Base-by-base conservation (phyloP, 2,888 invertebrate genomes). In the Biston stratarius region DNA sequence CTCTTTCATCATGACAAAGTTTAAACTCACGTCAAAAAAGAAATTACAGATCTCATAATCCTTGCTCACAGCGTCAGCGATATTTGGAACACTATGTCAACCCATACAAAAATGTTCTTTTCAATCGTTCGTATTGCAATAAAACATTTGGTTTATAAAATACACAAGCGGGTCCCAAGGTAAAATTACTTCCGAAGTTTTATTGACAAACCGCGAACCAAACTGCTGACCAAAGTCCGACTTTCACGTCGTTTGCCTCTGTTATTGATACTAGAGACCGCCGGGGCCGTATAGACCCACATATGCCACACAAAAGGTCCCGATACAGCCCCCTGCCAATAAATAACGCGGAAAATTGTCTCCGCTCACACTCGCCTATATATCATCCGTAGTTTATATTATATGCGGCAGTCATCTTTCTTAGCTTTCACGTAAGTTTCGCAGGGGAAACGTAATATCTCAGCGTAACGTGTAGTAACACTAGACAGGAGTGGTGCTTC, bases 161-260 rank as follows among this genome's bases (percentile, higher is more conserved):
- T 9, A n/a, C 12, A 45, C 24, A 42, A 42, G 24, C 11, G 12
- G 33, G 85, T 86, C 86, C 84, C 86, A 79, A 84, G 84, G 85
- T 84, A 76, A 83, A 88, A 90, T 89, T 87, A 88, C 87, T 89
- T 88, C 80, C 71, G 70, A 85, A 91, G 82, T 90, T 89, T 88
- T 91, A 90, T 90, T 89, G 89, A 89, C 87, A 87, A 88, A 89
- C 83, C 86, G 81, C 33, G 6, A 34, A 15, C 83, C 77, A 91
- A 90, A 87, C 90, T 90, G 82, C 83, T 87, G 89, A 85, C 90
- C 87, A 56, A 33, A 12, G 81, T 79, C 80, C 76, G 88, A 90
- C 84, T 89, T 88, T 78, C 81, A 80, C 82, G 75, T 83, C 83
- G 81, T 82, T 81, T 81, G 78, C 82, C 78, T 81, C 78, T 81